Base-by-base conservation (phyloP, 2,113 vertebrate genomes). In the Microtus pennsylvanicus region DNA sequence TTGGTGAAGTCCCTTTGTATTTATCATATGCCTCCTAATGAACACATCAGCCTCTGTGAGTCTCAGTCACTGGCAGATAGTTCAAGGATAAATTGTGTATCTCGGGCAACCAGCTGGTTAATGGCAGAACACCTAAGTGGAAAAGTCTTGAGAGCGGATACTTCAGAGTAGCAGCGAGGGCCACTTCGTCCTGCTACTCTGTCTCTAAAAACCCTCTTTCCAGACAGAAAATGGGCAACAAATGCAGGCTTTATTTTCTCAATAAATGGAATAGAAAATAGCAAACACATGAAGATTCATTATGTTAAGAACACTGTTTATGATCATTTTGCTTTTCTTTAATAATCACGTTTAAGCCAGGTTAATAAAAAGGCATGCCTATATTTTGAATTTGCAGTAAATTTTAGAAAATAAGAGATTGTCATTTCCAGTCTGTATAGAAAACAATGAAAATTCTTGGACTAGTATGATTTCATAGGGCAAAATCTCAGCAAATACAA, bases 111-210 rank as follows among this genome's bases (percentile, higher is more conserved):
- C 17, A 3, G 21, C 67, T 92, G 92, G 88, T 69, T 90, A 93
- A 94, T 65, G 76, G 42, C 88, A 94, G 52, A 81, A 77, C 90
- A 91, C 89, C 88, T 2, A 21, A 94, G 83, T 69, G 58, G 87
- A 95, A 87, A 83, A 80, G 72, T 47, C 50, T 94, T 77, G 67
- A 88, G 76, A 78, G 65, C 95, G 87, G 67, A 92, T 76, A 88
- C 78, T 93, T 75, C 42, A 89, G 21, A 94, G 30, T 26, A 4
- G 78, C 19, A 83, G 55, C 0, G 22, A 91, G 22, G 50, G 55
- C 3, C 75, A 28, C 80, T 94, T 87, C 5, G 90, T 96, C 8
- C 35, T 92, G 30, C 12, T 22, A 72, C 58, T 96, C 94, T 58
- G 24, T 47, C 91, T 94, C 77, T 82, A 26, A 61, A 93, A 97